These are phyloP conservation scores for Lagenorhynchus albirostris DNA, from an alignment of 2,113 vertebrate species.

Conservation along the genomic window DNA sequence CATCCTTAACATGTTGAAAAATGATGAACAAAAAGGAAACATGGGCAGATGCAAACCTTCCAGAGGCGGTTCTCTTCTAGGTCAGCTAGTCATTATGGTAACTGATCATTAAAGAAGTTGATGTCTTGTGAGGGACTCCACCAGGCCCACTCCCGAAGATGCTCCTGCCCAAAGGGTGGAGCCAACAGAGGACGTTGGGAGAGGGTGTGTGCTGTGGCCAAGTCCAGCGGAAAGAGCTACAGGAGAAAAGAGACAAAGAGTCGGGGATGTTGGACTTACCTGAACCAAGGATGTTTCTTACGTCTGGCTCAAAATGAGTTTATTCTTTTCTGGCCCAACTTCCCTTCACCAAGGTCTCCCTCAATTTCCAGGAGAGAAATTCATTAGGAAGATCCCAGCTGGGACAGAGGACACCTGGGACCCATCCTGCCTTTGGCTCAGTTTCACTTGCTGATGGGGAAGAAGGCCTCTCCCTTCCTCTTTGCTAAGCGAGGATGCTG, in stretches of 20 bases:
- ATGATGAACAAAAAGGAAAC: neutral
- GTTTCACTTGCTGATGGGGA: neutral
- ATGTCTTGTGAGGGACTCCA: neutral
- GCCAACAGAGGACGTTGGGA: fast-evolving
- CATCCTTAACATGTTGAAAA: neutral
- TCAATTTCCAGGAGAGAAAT: neutral
- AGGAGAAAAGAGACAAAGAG: neutral
- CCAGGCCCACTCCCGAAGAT: neutral
- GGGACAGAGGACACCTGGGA: neutral
- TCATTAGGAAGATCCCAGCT: neutral
- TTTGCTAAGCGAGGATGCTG: neutral
- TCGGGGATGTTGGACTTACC: neutral
- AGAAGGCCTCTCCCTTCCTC: neutral
- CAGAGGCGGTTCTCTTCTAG: neutral
- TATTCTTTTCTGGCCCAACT: neutral
- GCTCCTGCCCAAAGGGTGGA: neutral
- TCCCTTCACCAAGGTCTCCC: neutral
- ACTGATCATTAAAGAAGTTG: neutral
- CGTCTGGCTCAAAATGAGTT: neutral
- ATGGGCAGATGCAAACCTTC: no score
- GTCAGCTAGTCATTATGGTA: neutral
- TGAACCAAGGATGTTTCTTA: neutral
- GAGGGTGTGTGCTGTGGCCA: neutral
- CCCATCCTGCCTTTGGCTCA: neutral
- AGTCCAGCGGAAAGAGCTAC: no score